Base-by-base conservation (phyloP, 2,888 invertebrate species). In the Philopedon plagiatum region DNA sequence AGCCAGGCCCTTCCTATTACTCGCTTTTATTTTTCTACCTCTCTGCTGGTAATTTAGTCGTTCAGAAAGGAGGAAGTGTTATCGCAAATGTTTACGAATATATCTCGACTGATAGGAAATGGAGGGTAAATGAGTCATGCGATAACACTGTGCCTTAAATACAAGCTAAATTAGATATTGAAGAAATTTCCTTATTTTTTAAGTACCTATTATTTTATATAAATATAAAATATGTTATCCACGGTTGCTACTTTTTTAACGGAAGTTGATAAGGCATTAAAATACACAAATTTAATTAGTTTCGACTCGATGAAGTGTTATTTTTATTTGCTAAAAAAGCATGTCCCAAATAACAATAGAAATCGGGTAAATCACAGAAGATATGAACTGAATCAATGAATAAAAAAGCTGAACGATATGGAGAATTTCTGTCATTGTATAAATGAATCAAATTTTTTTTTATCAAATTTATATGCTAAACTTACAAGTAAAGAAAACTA, bases 1-100 rank as follows among this genome's bases (percentile, higher is more conserved):
- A 67, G 19, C 44, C 32, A 46, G 66, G 41, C 44, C 44, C 54
- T 66, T 66, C 39, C 56, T 71, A 7, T 23, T 1, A 11, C 13
- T 26, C 19, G 13, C 13, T 54, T 54, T 29, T 54, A 54, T 54
- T 54, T 54, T 29, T 54, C 29, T 29, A 54, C 51, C 29, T 21
- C 7, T 54, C 29, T 54, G 15, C 7, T 54, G 51, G 23, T 29
- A 13, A 54, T 29, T 23, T 54, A 8, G 15, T 15, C 15, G 18
- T 21, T 21, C 18, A 15, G 5, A 18, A 41, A 5, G 1, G n/a
- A 13, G 29, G 21, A 54, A 29, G 29, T 15, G 15, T 54, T 54
- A 54, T 54, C 29, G 29, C 26, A 49, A 49, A 29, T 29, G 51
- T 15, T 54, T 15, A 54, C 29, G 18, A 2, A 29, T 29, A 7